Conservation (phyloP, 2,888 invertebrate species). For the Biston betularia region DNA sequence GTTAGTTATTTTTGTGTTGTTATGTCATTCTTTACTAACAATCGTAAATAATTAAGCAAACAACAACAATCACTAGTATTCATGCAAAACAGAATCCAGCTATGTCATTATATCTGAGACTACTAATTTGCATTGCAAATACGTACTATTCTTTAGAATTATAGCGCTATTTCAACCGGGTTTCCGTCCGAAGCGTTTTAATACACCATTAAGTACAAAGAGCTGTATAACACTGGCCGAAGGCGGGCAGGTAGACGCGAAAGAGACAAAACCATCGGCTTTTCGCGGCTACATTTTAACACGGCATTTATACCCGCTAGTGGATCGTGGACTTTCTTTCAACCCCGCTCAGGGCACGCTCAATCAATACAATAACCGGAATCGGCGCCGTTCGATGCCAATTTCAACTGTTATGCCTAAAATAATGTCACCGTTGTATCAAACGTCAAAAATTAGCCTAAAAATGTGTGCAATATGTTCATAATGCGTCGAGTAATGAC, state of each 20-base stretch:
- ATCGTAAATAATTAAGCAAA: slow-evolving; percentile 19
- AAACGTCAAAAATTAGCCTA: slow-evolving; percentile 82
- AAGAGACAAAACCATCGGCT: slow-evolving; percentile 73
- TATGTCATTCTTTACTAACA: slow-evolving; percentile 10
- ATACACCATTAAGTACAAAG: slow-evolving; percentile 45
- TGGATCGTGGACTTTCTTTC: slow-evolving; percentile 64
- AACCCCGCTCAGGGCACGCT: slow-evolving; percentile 53
- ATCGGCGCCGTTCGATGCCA: slow-evolving; percentile 47
- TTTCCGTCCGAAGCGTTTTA: slow-evolving; percentile 43
- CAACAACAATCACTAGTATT: slow-evolving; percentile 31
- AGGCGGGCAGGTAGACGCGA: slow-evolving; percentile 57
- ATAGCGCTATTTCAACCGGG: slow-evolving; percentile 34
- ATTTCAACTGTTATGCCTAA: slow-evolving; percentile 44
- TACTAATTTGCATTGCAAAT: slow-evolving; percentile 43
- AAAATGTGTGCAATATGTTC: slow-evolving; percentile 81
- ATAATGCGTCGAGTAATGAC: slow-evolving; percentile 67
- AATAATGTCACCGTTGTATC: slow-evolving; percentile 70
- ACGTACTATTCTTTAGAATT: slow-evolving; percentile 31
- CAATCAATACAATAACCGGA: slow-evolving; percentile 77
- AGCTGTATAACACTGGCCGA: slow-evolving; percentile 33
- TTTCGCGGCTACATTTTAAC: slow-evolving; percentile 67
- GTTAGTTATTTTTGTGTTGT: slow-evolving; percentile 2
- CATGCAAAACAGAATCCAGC: slow-evolving; percentile 19
- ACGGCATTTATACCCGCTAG: slow-evolving; percentile 62
- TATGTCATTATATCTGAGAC: slow-evolving; percentile 36